Evolutionary conservation across 2,113 vertebrate species (phyloP).

Genomic region (Vidua chalybeata): DNA sequence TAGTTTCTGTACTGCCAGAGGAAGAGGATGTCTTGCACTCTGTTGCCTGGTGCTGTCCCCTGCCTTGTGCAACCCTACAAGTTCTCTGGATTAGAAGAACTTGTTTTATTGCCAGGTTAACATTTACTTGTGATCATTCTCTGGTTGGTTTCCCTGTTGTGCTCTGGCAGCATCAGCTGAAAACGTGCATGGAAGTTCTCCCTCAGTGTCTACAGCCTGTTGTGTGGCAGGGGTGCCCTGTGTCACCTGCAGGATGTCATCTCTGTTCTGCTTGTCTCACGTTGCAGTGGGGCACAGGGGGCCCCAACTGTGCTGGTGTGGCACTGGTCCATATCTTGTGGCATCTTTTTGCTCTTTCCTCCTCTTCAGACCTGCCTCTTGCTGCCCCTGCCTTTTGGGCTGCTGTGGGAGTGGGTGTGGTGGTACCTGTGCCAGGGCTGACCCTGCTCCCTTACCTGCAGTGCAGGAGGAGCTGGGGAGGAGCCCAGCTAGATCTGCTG

Average conservation of each 20-base stretch:
- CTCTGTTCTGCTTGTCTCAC: neutral
- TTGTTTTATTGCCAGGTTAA: neutral
- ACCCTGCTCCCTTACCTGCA: neutral
- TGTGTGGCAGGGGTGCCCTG: neutral
- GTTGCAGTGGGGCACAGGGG: too few species aligned
- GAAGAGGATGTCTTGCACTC: neutral
- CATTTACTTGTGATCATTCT: neutral
- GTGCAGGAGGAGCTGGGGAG: neutral
- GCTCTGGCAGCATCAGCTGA: neutral
- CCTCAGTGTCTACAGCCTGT: accelerated
- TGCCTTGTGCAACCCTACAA: neutral
- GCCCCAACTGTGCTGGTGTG: accelerated
- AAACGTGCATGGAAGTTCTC: accelerated
- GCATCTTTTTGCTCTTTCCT: neutral
- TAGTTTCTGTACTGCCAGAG: neutral
- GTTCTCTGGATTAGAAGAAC: neutral
- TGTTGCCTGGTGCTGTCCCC: neutral
- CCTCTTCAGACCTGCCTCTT: neutral
- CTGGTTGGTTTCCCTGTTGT: neutral
- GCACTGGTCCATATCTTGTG: accelerated
- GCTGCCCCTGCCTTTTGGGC: neutral
- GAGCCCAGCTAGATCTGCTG: neutral
- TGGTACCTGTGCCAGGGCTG: neutral
- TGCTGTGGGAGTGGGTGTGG: neutral
- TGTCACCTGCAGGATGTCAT: neutral